phyloP scores from a whole-genome alignment of 2,797 vertebrate genomes.

The Pelodytes ibericus region DNA sequence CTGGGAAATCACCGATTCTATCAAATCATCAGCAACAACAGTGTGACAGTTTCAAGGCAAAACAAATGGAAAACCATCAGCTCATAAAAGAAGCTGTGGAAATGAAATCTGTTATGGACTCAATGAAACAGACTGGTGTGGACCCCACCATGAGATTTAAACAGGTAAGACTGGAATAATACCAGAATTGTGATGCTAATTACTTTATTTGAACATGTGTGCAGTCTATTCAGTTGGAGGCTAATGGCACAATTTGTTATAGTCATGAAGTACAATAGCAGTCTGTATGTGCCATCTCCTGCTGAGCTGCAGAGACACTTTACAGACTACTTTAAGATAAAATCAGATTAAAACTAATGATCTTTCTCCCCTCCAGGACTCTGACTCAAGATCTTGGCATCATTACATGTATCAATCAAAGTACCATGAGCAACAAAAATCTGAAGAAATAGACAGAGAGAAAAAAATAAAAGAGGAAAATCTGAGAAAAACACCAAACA shows the following conservation, averaged over 20 bases:
- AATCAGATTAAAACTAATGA: neutral
- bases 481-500: conserved; percentile 86
- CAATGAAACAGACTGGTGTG: conserved; percentile 93
- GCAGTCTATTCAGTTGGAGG: neutral
- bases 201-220: neutral
- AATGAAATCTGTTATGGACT: conserved; percentile 93
- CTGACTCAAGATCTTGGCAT: conserved; percentile 91
- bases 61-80: conserved; percentile 90
- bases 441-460: conserved; percentile 83
- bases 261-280: neutral
- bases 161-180: conserved; percentile 82
- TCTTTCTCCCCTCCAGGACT: conserved; percentile 74
- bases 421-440: conserved; percentile 86
- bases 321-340: neutral
- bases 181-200: neutral
- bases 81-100: conserved; percentile 93
- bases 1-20: conserved; percentile 82
- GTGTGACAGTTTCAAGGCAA: conserved; percentile 79
- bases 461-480: conserved; percentile 87
- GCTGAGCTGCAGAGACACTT: neutral
- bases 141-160: conserved; percentile 96
- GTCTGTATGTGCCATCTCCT: neutral
- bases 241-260: neutral
- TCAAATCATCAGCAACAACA: conserved; percentile 81
- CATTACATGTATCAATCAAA: conserved; percentile 90